Evolutionary conservation across 2,113 vertebrate species (phyloP).

Genomic region (Chlorocebus sabaeus): DNA sequence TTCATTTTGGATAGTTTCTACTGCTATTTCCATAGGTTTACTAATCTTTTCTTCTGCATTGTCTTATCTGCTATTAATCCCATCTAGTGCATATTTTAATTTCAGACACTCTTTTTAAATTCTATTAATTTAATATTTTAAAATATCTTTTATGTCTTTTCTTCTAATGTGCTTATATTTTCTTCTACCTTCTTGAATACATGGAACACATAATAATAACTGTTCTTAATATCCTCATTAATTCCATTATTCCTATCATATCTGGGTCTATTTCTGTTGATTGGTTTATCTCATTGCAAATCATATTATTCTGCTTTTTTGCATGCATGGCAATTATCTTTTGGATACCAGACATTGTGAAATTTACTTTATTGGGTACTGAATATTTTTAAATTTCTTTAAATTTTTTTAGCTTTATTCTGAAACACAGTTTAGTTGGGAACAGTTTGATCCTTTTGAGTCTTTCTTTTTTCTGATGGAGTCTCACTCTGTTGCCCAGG

Average conservation of each 20-base stretch:
- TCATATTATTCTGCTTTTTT: not conserved
- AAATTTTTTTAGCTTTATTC: not conserved
- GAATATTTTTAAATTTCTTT: not conserved
- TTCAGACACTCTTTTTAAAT: not conserved
- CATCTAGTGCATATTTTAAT: not conserved
- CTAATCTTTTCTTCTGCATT: not conserved
- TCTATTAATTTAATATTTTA: not conserved
- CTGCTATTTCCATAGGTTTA: not conserved
- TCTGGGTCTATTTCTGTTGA: not conserved
- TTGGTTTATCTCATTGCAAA: not conserved
- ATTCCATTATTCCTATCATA: not conserved
- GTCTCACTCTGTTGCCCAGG: no score
- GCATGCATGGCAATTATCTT: not conserved
- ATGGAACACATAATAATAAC: not conserved
- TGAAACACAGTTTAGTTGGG: not conserved
- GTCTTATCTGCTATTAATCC: not conserved
- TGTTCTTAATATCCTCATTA: not conserved
- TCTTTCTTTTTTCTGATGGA: not conserved
- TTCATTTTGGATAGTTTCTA: constrained; percentile 12
- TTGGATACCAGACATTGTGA: not conserved
- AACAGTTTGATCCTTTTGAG: not conserved
- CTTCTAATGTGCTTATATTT: not conserved
- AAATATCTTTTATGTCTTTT: not conserved
- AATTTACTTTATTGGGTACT: not conserved
- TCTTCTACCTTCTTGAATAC: not conserved